Evolutionary conservation across 2,888 invertebrate genomes (phyloP).

Genomic region (Protodeltote pygarga): DNA sequence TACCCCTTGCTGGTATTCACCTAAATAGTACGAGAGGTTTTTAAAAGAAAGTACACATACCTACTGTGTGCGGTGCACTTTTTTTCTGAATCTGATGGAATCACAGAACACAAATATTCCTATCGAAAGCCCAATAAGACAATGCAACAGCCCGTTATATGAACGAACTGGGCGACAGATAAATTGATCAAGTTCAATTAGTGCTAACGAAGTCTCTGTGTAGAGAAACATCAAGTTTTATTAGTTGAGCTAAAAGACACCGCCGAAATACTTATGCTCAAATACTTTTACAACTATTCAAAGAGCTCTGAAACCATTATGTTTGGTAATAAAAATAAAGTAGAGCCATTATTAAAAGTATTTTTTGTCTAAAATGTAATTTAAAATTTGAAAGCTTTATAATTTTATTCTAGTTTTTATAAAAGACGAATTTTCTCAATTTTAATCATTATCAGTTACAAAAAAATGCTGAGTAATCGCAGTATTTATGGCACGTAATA

Average conservation of each 20-base stretch:
- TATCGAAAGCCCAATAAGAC: conserved; percentile 12
- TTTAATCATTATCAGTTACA: conserved; percentile 19
- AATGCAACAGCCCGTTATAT: conserved; percentile 53
- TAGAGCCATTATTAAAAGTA: conserved; percentile 11
- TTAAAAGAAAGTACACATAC: no score
- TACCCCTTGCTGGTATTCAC: no score
- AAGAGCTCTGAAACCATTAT: conserved; percentile 36
- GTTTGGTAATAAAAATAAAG: conserved; percentile 29
- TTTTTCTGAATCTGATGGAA: no score
- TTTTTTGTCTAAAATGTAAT: conserved; percentile 23
- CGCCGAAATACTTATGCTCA: conserved; percentile 19
- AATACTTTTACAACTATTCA: conserved; percentile 34
- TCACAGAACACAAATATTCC: no score
- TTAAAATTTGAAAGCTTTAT: conserved; percentile 5
- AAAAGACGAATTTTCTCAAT: conserved; percentile 8
- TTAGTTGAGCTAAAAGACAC: conserved; percentile 33
- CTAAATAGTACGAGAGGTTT: no score
- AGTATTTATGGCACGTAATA: neutral
- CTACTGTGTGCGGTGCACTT: no score
- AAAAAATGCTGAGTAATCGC: conserved; percentile 20
- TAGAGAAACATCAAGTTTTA: conserved; percentile 28
- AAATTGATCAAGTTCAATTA: conserved; percentile 70
- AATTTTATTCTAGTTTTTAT: conserved; percentile 20
- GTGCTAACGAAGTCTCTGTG: conserved; percentile 60
- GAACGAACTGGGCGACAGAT: conserved; percentile 61